Conservation (phyloP, 2,113 vertebrate genomes). For the Pagrus major region DNA sequence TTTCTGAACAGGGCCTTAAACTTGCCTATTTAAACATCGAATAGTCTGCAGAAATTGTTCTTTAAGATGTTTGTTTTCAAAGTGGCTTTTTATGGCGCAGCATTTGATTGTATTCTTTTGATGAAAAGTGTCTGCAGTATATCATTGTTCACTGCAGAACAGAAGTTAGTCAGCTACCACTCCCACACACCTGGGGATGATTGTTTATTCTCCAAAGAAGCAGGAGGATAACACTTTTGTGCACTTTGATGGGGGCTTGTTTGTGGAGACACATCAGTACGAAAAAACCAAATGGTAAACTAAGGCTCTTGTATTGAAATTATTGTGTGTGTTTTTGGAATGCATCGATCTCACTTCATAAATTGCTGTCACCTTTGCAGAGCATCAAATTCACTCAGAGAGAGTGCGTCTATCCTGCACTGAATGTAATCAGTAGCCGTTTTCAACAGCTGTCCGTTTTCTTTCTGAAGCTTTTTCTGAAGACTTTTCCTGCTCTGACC, state of each 20-base stretch:
- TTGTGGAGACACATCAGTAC: not conserved
- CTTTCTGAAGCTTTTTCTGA: not conserved
- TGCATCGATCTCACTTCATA: constrained; percentile 7
- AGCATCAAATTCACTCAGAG: constrained; percentile 16
- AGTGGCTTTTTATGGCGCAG: not conserved
- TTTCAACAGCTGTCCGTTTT: not conserved
- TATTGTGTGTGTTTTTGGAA: not conserved
- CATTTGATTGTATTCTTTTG: not conserved
- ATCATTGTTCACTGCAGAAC: not conserved
- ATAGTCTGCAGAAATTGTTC: not conserved
- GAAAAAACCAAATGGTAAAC: not conserved
- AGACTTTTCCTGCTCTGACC: not conserved
- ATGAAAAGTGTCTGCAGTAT: not conserved
- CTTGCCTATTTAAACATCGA: too few relatives aligned
- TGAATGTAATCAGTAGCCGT: not conserved
- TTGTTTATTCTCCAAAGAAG: not conserved
- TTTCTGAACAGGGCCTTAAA: not conserved
- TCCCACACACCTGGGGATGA: not conserved
- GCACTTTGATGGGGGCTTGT: constrained; percentile 1
- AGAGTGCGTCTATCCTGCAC: not conserved
- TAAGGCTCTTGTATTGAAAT: not conserved
- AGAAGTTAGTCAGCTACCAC: not conserved
- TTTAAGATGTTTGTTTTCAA: not conserved
- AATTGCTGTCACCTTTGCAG: constrained; percentile 28
- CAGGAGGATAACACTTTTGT: not conserved